phyloP scores from a whole-genome alignment of 2,113 vertebrate genomes.

The Chaetops frenatus region DNA sequence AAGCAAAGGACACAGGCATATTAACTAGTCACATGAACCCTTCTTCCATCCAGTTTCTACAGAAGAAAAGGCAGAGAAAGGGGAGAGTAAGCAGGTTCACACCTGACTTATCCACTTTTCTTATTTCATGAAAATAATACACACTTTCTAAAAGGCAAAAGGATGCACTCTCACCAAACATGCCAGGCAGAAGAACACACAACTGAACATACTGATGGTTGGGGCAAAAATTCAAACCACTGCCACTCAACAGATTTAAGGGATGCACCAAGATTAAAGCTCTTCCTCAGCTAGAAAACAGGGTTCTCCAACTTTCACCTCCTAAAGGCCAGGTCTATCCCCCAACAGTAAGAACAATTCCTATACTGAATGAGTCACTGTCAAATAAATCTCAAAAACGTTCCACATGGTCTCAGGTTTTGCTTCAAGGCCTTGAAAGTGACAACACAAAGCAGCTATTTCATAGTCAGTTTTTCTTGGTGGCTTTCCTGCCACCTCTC shows the following conservation, averaged over 20 bases:
- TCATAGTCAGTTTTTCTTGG: neutral
- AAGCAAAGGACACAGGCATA: neutral
- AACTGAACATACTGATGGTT: fast-evolving
- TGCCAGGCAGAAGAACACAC: neutral
- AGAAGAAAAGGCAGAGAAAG: neutral
- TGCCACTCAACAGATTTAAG: neutral
- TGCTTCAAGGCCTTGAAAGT: neutral
- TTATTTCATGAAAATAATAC: neutral
- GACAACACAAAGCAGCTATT: neutral
- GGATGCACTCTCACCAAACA: neutral
- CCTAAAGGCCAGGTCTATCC: neutral
- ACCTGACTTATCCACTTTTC: neutral
- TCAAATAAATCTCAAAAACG: neutral
- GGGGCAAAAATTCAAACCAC: neutral
- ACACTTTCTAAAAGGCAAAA: neutral
- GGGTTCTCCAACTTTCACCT: neutral
- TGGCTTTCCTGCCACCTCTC: neutral
- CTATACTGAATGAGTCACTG: neutral
- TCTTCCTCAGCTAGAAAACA: neutral
- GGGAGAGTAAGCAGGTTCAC: neutral
- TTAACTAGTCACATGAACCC: neutral
- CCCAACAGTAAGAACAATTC: neutral
- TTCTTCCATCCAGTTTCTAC: neutral
- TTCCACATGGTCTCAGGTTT: neutral
- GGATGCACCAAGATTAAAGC: neutral